Conservation (phyloP, 37 sponge, comb jelly and placozoan genomes). For the Cladorhizidae sp. region DNA sequence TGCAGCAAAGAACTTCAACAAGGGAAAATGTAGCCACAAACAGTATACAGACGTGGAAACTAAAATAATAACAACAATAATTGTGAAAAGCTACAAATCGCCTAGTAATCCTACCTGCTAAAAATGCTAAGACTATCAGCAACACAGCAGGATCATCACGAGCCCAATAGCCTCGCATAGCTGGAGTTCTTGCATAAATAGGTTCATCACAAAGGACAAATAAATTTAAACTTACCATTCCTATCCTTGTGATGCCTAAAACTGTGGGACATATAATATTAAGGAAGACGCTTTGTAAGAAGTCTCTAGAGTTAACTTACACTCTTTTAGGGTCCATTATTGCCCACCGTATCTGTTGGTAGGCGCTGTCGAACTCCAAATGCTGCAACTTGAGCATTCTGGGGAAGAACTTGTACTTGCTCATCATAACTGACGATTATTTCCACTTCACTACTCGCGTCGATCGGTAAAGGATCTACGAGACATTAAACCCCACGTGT, state of each 20-base stretch:
- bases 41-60: constrained; percentile 73
- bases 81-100: background rate
- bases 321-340: constrained; percentile 80
- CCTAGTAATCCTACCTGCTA: constrained; percentile 39
- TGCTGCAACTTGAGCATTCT: constrained; percentile 75
- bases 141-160: constrained; percentile 97
- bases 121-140: constrained; percentile 70
- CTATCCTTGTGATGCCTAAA: constrained; percentile 77
- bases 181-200: constrained; percentile 11
- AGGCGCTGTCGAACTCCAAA: constrained; percentile 95
- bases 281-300: background rate
- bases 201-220: background rate
- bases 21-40: constrained; percentile 55
- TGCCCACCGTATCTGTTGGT: constrained; percentile 87
- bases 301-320: constrained; percentile 31
- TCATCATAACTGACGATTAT: background rate
- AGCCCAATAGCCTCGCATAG: constrained; percentile 92
- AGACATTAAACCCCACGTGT: no score
- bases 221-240: constrained; percentile 42
- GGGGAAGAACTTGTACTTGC: constrained; percentile 46
- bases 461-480: no score
- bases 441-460: no score
- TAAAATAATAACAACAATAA: constrained; percentile 4
- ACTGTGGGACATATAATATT: constrained; percentile 25
- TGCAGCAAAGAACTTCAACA: constrained; percentile 72